Conservation (phyloP, 2,888 invertebrate genomes). For the Catocala fraxini region DNA sequence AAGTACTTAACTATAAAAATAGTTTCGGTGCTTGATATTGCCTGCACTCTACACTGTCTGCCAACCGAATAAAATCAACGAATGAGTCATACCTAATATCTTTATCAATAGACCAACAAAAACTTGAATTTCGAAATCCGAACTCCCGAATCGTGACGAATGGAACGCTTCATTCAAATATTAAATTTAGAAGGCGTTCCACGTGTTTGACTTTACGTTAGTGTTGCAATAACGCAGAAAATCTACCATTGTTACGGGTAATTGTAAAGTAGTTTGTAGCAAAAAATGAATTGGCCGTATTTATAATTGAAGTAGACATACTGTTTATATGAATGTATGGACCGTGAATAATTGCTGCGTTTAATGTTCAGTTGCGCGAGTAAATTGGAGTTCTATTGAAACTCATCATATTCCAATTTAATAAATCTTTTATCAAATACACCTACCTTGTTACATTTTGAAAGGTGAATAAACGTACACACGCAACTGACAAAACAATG, state of each 20-base stretch:
- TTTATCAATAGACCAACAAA: conserved; percentile 47
- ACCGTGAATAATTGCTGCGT: conserved; percentile 68
- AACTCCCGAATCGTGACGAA: conserved; percentile 75
- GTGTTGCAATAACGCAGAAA: conserved; percentile 77
- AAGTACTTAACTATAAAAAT: too few relatives aligned
- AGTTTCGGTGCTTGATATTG: too few relatives aligned
- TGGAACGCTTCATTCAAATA: conserved; percentile 65
- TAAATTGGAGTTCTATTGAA: conserved; percentile 48
- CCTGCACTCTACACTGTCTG: background rate
- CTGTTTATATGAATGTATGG: conserved; percentile 65
- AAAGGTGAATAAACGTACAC: background rate
- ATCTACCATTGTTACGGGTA: conserved; percentile 65
- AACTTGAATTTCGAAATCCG: conserved; percentile 69
- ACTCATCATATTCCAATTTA: conserved; percentile 43
- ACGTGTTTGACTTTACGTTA: conserved; percentile 76
- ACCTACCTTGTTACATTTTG: background rate
- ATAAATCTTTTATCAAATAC: conserved; percentile 23
- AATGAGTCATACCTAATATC: conserved; percentile 23
- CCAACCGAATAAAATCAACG: conserved; percentile 12
- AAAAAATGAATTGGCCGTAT: conserved; percentile 60
- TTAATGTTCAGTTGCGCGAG: conserved; percentile 44
- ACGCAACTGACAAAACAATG: too few relatives aligned
- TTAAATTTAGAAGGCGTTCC: conserved; percentile 79
- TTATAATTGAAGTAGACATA: conserved; percentile 70
- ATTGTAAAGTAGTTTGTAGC: conserved; percentile 76